Conservation (phyloP, 2,797 vertebrate species). For the Schizopygopsis malacanthus region DNA sequence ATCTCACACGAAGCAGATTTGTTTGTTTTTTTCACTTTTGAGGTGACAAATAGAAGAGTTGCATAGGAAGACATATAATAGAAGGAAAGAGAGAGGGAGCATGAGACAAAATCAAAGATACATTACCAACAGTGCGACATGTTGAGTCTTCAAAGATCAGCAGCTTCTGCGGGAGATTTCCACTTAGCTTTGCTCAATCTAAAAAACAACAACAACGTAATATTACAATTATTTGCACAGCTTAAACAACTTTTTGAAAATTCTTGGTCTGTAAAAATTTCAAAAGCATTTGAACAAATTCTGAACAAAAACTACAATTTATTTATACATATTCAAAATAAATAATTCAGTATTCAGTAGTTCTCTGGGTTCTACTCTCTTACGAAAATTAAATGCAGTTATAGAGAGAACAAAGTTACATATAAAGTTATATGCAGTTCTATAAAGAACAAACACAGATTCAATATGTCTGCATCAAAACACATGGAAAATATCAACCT, state of each 20-base stretch:
- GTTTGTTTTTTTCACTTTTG: neutral
- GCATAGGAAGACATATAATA: neutral
- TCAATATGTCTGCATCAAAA: neutral
- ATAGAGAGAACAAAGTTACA: too few species aligned
- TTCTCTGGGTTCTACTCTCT: neutral
- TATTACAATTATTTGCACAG: neutral
- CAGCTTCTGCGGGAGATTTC: neutral
- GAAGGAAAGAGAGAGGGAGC: neutral
- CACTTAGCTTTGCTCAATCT: neutral
- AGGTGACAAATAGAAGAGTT: neutral
- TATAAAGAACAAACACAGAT: neutral
- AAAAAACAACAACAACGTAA: neutral
- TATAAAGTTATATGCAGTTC: neutral
- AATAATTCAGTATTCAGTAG: too few species aligned
- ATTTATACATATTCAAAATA: neutral
- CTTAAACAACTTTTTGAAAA: neutral
- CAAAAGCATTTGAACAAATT: neutral
- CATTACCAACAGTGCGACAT: neutral
- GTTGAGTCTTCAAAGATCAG: neutral
- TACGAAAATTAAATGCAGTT: neutral
- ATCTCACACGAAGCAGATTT: constrained; percentile 6
- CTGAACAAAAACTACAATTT: neutral
- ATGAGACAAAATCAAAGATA: neutral
- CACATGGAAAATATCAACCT: neutral
- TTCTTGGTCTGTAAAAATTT: neutral